phyloP scores from a whole-genome alignment of 2,113 vertebrate species.

The Urocynchramus pylzowi region DNA sequence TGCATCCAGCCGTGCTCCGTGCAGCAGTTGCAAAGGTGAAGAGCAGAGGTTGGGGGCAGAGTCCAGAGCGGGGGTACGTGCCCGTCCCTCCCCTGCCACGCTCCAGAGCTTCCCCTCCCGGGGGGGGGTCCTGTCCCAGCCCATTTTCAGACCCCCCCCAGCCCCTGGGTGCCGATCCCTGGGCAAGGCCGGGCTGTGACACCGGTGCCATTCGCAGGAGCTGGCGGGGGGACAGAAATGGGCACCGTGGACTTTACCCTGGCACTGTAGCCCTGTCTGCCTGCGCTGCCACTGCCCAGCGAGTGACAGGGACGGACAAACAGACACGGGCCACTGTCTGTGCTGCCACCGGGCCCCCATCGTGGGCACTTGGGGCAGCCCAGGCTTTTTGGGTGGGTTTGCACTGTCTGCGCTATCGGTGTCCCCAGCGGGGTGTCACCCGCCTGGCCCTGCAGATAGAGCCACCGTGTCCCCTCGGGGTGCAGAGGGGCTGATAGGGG shows the following conservation, averaged over 20 bases:
- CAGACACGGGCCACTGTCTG: rapidly evolving
- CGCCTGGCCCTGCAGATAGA: background rate
- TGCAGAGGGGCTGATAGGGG: background rate
- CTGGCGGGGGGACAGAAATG: background rate
- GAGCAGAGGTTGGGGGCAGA: constrained; percentile 32
- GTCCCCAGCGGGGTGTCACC: background rate
- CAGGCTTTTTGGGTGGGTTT: background rate
- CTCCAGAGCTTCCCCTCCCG: background rate
- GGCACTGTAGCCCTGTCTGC: background rate
- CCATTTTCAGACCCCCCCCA: background rate
- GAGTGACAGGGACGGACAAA: background rate
- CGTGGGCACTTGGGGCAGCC: background rate
- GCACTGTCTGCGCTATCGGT: background rate
- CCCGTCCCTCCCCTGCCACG: background rate
- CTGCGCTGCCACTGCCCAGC: background rate
- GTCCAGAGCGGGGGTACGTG: background rate
- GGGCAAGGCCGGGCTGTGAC: background rate
- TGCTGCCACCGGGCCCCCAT: background rate
- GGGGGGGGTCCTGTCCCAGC: background rate
- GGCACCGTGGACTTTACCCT: background rate
- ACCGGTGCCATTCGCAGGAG: background rate
- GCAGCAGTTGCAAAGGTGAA: background rate
- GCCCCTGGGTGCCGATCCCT: background rate
- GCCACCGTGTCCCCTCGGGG: rapidly evolving
- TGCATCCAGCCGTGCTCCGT: background rate